A percentile compares a stretch with the other conserved stretches of the same genome.
These are phyloP conservation scores for Ochotona princeps DNA, from an alignment of 2,113 vertebrate species.

Conservation along the genomic window DNA sequence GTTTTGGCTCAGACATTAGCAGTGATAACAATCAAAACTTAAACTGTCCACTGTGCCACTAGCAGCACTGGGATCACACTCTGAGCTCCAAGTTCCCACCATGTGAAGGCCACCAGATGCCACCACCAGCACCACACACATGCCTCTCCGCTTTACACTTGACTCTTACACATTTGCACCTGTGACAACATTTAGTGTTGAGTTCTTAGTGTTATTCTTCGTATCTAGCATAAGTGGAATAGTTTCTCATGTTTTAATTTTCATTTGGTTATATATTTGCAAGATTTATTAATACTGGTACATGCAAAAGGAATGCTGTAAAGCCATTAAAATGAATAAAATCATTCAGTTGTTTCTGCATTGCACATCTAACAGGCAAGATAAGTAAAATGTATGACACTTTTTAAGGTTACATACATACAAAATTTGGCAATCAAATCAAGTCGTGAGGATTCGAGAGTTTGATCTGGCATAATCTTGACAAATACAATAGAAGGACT, in stretches of 20 bases:
- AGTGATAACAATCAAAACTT: no score
- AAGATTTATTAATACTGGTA: conserved; percentile 42
- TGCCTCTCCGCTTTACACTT: not conserved
- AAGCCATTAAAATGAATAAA: conserved; percentile 58
- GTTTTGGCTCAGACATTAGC: no score
- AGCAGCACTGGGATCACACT: no score
- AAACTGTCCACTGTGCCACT: no score
- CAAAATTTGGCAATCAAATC: not conserved
- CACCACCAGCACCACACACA: no score
- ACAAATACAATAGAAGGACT: not conserved
- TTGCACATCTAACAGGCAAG: conserved; percentile 3
- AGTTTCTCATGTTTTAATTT: conserved; percentile 29
- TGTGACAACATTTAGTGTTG: not conserved
- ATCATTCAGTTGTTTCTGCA: conserved; percentile 46
- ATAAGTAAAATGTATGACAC: not conserved
- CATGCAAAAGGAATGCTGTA: not conserved
- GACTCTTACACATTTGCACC: not conserved
- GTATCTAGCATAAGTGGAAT: conserved; percentile 26
- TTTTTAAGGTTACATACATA: not conserved
- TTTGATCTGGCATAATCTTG: not conserved
- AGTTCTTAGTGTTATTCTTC: not conserved
- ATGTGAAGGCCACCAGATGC: no score
- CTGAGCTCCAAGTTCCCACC: no score
- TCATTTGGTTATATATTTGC: conserved; percentile 15
- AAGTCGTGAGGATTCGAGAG: not conserved